A percentile compares a stretch with the other conserved stretches of the same genome.
Conservation (phyloP, 2,888 invertebrate genomes). For the Hydropsyche betteni region DNA sequence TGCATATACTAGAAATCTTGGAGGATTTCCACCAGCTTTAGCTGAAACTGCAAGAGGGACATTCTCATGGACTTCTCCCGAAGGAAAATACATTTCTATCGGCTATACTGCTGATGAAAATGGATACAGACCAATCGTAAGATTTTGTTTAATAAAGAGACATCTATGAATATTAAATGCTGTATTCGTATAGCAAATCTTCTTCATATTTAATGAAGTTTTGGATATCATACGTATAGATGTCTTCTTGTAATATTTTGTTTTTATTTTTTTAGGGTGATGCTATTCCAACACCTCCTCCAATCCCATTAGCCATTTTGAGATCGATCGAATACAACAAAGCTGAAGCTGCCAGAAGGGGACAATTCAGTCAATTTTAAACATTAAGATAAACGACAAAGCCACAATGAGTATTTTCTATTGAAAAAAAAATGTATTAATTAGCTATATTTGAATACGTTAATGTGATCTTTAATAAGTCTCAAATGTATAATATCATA, state of each 20-base stretch:
- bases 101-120: constrained; percentile 74
- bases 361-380: background rate
- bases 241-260: too few relatives aligned
- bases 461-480: too few relatives aligned
- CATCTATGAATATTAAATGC: background rate
- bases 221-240: too few relatives aligned
- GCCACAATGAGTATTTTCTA: constrained; percentile 31
- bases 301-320: constrained; percentile 44
- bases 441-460: background rate
- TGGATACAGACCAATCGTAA: constrained; percentile 72
- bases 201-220: background rate
- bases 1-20: constrained; percentile 66
- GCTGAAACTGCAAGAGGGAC: constrained; percentile 64
- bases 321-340: constrained; percentile 48
- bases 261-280: constrained; percentile 57
- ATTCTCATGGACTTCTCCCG: constrained; percentile 68
- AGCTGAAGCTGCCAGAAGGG: constrained; percentile 37
- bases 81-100: constrained; percentile 69
- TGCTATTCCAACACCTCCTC: constrained; percentile 52
- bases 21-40: constrained; percentile 59
- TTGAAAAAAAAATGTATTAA: background rate
- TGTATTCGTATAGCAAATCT: background rate
- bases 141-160: constrained; percentile 39
- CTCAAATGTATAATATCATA: too few relatives aligned
- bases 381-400: background rate